A percentile compares a stretch with the other conserved stretches of the same genome.
Conservation (phyloP, 2,888 invertebrate species). For the Cryptus armator region DNA sequence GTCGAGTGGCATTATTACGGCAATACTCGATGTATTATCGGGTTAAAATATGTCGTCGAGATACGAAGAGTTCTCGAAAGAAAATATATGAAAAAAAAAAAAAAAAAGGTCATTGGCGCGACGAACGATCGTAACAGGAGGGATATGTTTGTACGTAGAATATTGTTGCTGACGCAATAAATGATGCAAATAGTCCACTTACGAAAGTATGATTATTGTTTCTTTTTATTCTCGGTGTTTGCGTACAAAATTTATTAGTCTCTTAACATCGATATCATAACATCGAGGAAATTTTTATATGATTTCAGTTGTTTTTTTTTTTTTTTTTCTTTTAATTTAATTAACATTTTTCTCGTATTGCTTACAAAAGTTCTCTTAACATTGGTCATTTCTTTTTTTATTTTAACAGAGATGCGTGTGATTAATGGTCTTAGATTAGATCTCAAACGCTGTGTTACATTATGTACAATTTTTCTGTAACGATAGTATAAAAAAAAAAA, state of each 20-base stretch:
- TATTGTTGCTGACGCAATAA: conserved; percentile 11
- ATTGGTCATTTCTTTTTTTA: background rate
- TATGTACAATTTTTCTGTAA: conserved; percentile 26
- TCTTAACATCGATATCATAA: conserved; percentile 7
- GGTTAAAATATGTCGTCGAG: background rate
- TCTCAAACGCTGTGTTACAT: conserved; percentile 4
- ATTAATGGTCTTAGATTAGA: background rate
- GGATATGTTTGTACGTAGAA: background rate
- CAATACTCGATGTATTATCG: conserved; percentile 11
- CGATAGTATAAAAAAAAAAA: background rate
- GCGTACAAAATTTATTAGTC: conserved; percentile 36
- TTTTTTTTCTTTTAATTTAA: background rate
- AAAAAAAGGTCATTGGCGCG: conserved; percentile 37
- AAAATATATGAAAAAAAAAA: background rate
- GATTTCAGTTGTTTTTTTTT: no score
- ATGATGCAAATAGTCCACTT: conserved; percentile 24
- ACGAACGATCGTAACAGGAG: background rate
- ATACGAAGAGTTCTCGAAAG: background rate
- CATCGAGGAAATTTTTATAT: conserved; percentile 6
- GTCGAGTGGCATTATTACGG: background rate
- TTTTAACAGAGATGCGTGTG: background rate
- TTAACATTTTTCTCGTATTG: no score
- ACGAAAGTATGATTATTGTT: conserved; percentile 50
- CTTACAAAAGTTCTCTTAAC: no score
- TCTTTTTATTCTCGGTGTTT: conserved; percentile 8